Percentiles rank a stretch among this genome's conserved stretches.
These are phyloP conservation scores for Heliconius hortense DNA, from an alignment of 2,888 invertebrate genomes.

Conservation along the genomic window DNA sequence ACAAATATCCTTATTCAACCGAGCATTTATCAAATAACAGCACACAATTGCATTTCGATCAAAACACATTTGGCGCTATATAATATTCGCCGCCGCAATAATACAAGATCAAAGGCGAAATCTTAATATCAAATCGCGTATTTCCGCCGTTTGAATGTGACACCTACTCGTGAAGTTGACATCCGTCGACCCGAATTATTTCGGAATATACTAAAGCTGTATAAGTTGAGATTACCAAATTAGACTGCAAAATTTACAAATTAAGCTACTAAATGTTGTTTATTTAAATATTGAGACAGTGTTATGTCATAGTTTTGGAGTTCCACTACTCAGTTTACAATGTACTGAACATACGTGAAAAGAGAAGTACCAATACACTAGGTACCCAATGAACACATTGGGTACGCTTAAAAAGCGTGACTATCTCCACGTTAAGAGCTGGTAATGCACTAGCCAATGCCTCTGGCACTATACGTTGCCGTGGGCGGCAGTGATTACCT, in stretches of 20 bases:
- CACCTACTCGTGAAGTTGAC: conserved; percentile 21
- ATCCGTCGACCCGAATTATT: conserved; percentile 19
- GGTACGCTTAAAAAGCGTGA: no score
- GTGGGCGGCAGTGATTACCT: no score
- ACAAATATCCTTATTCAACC: background rate
- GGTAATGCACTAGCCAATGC: no score
- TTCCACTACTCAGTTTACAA: no score
- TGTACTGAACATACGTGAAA: no score
- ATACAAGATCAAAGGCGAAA: conserved; percentile 20
- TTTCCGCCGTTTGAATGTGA: conserved; percentile 23
- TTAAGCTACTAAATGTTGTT: background rate
- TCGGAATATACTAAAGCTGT: background rate
- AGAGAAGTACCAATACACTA: no score
- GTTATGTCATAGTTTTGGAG: no score
- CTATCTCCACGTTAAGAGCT: no score
- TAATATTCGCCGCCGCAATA: conserved; percentile 3
- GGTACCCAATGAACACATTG: no score
- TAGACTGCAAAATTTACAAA: background rate
- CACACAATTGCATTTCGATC: background rate
- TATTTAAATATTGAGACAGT: background rate
- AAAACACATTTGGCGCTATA: background rate
- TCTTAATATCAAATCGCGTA: conserved; percentile 21
- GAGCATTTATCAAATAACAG: background rate
- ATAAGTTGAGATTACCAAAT: background rate
- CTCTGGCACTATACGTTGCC: no score